phyloP scores from a whole-genome alignment of 2,797 vertebrate genomes.

The Acanthornis magna region DNA sequence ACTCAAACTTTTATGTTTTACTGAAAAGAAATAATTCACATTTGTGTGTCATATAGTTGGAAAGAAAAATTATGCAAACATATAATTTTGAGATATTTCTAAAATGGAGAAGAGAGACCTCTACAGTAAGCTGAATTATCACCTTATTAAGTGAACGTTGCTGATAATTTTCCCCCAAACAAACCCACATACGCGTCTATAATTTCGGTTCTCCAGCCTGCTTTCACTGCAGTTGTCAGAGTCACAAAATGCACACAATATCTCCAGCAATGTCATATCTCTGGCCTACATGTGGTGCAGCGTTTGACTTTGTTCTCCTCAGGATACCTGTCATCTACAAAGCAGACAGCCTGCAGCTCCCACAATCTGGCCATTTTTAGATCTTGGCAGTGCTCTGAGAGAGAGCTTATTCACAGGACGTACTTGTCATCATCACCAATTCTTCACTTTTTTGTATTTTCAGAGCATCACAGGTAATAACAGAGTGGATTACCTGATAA shows the following conservation, averaged over 20 bases:
- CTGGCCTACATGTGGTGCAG: neutral
- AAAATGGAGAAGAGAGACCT: neutral
- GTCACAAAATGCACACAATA: neutral
- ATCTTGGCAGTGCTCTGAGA: slow-evolving; percentile 4
- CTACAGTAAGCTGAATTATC: neutral
- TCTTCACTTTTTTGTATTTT: neutral
- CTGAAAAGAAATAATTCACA: neutral
- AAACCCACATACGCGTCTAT: neutral
- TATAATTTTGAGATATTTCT: neutral
- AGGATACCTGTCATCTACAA: slow-evolving; percentile 7
- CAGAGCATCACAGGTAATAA: neutral
- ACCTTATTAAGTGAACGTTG: neutral
- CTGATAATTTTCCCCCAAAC: neutral
- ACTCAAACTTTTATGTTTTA: neutral
- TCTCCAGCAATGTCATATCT: neutral
- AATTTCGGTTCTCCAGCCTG: neutral
- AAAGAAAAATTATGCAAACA: neutral
- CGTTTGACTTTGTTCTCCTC: slow-evolving; percentile 27
- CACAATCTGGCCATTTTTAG: slow-evolving; percentile 19
- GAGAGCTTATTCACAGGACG: neutral
- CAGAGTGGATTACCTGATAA: neutral
- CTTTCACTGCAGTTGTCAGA: neutral
- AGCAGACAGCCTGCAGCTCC: slow-evolving; percentile 21
- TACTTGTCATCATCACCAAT: neutral
- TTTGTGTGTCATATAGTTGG: neutral